Base-by-base conservation (phyloP, 1,140 invertebrate genomes). In the Brachionus koreanus region DNA sequence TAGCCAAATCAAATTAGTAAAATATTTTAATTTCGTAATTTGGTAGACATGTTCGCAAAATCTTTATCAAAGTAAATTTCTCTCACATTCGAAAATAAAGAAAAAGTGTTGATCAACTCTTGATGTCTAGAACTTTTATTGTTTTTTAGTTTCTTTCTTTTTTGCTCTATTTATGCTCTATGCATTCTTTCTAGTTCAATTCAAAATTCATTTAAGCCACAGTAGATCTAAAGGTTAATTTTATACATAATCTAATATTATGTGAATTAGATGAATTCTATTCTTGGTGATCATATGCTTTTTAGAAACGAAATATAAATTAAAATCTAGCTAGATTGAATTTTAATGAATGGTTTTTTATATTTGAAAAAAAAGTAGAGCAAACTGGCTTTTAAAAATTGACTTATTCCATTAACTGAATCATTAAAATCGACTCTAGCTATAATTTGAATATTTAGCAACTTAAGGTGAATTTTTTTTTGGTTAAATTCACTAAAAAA, bases 231-330 rank as follows among this genome's bases (percentile, higher is more conserved):
- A 29, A 49, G 16, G 49, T 57, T 57, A 23, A 23, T 9, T 2
- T 57, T 57, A 57, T 19, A 57, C 49, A 57, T 57, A 57, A 57
- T 57, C 49, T 23, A 57, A 57, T 57, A 57, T 57, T 57, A 57
- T 57, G 49, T 19, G 19, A 57, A 57, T 9, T 57, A 57, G 19
- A 19, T 9, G 16, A 57, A 19, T 7, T 19, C 5, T 29, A 29
- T 57, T 57, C 16, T 57, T 19, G 49, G 49, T 57, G 49, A 57
- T 57, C 49, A 57, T n/a, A 57, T 57, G 49, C 49, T 57, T 19
- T 57, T 19, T n/a, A 25, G 43, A 12, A 49, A 46, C 10, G 0
- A 5, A 49, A 57, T 2, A 49, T n/a, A 19, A 57, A 57, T 9
- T 57, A 19, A 25, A 57, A 19, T 57, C 16, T 23, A 19, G n/a